Evolutionary conservation across 2,113 vertebrate genomes (phyloP).

Genomic region (Percopsis transmontana): DNA sequence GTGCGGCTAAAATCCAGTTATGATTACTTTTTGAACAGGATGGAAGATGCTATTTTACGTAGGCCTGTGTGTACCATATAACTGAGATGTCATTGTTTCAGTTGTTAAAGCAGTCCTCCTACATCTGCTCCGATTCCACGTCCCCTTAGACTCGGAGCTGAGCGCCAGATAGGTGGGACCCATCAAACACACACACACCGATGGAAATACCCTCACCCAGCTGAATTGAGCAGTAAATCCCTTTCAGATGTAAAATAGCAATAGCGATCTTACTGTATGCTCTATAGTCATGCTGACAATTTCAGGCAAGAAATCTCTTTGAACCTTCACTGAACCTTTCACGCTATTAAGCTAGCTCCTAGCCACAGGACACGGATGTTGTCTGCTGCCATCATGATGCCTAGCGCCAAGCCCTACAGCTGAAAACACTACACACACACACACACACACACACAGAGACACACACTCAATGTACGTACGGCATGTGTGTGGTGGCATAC

Average conservation of each 20-base stretch:
- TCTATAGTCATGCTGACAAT: constrained; percentile 16
- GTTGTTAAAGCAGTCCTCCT: constrained; percentile 21
- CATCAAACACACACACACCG: constrained; percentile 1
- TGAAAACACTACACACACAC: constrained; percentile 6
- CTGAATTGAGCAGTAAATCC: not conserved
- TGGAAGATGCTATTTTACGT: not conserved
- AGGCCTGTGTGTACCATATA: not conserved
- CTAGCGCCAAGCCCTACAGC: constrained; percentile 50
- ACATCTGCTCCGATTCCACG: not conserved
- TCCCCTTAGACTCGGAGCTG: constrained; percentile 19
- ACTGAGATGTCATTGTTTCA: constrained; percentile 13
- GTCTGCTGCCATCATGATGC: constrained; percentile 40
- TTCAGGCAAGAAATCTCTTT: constrained; percentile 26
- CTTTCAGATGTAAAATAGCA: constrained; percentile 24
- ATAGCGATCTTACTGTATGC: too few species aligned
- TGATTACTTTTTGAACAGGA: not conserved
- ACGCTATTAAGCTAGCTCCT: too few species aligned
- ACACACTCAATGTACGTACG: constrained; percentile 7
- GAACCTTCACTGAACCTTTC: too few species aligned
- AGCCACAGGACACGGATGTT: constrained; percentile 45
- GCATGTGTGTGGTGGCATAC: constrained; percentile 9
- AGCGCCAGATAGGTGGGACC: constrained; percentile 27
- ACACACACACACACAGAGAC: constrained; percentile 21
- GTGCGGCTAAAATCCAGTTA: not conserved
- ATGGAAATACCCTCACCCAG: constrained; percentile 11